A percentile compares a stretch with the other conserved stretches of the same genome.
phyloP scores from a whole-genome alignment of 2,797 vertebrate genomes.

The Scolopax bukidnonensis region DNA sequence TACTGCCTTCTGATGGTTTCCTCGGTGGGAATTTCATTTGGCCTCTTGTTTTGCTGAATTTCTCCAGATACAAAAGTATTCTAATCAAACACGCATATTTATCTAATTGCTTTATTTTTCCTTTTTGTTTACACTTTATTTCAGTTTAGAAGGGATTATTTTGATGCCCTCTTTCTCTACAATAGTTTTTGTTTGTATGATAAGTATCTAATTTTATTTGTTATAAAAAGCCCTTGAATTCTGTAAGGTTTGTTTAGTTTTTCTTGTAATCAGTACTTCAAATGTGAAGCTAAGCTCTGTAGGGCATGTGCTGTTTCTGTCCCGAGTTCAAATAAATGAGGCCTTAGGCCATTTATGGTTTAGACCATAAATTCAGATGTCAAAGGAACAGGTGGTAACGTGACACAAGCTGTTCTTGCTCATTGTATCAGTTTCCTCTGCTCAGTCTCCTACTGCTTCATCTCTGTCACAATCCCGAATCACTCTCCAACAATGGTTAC shows the following conservation, averaged over 20 bases:
- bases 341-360: constrained; percentile 56
- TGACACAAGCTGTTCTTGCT: constrained; percentile 70
- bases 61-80: background rate
- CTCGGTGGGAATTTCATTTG: background rate
- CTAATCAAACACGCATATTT: background rate
- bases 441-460: constrained; percentile 7
- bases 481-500: constrained; percentile 37
- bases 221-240: background rate
- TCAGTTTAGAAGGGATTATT: background rate
- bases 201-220: background rate
- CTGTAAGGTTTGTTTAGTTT: background rate
- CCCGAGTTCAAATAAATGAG: constrained; percentile 57
- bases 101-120: background rate
- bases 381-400: constrained; percentile 65
- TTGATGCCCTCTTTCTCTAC: background rate
- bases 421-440: constrained; percentile 51
- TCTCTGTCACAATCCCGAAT: constrained; percentile 40
- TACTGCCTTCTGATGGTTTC: background rate
- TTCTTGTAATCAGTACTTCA: background rate
- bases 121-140: background rate
- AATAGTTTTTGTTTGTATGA: background rate
- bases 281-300: background rate
- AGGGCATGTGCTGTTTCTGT: constrained; percentile 37
- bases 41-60: background rate
- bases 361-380: constrained; percentile 67